Evolutionary conservation across 2,113 vertebrate species (phyloP).

Genomic region (Brachirus orientalis): DNA sequence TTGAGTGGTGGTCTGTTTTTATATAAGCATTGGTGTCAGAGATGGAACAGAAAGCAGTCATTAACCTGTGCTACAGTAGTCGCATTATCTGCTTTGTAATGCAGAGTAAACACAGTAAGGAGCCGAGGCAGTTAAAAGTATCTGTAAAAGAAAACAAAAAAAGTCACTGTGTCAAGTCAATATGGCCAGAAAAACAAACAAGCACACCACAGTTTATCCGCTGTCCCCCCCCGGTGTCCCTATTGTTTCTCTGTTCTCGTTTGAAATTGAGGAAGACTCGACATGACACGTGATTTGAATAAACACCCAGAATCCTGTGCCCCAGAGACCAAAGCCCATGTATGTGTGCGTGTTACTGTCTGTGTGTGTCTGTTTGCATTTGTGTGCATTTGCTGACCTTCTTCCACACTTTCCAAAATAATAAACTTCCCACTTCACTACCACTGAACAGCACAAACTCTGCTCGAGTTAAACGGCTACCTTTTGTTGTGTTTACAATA

Average conservation of each 20-base stretch:
- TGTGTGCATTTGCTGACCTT: conserved; percentile 26
- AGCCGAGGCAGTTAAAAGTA: not conserved
- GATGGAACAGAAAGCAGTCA: not conserved
- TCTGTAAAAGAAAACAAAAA: not conserved
- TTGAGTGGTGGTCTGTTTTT: conserved; percentile 12
- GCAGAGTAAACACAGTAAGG: conserved; percentile 8
- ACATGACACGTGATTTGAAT: conserved; percentile 67
- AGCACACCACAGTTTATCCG: conserved; percentile 1
- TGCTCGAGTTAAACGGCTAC: conserved; percentile 5
- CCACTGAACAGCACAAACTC: conserved; percentile 22
- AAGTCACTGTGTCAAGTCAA: conserved; percentile 3
- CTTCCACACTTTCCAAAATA: conserved; percentile 37
- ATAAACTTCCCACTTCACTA: conserved; percentile 8
- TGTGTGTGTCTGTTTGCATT: conserved; percentile 11
- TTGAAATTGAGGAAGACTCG: conserved; percentile 64
- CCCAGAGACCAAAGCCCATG: conserved; percentile 50
- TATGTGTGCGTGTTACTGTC: not conserved
- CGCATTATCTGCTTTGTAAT: conserved; percentile 4
- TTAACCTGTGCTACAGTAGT: not conserved
- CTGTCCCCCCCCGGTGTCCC: conserved; percentile 49
- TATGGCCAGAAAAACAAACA: not conserved
- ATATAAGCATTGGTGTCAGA: not conserved
- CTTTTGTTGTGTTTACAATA: not conserved
- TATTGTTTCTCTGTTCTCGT: conserved; percentile 57
- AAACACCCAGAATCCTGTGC: conserved; percentile 39